Base-by-base conservation (phyloP, 2,888 invertebrate genomes). In the Lacanobia oleracea region DNA sequence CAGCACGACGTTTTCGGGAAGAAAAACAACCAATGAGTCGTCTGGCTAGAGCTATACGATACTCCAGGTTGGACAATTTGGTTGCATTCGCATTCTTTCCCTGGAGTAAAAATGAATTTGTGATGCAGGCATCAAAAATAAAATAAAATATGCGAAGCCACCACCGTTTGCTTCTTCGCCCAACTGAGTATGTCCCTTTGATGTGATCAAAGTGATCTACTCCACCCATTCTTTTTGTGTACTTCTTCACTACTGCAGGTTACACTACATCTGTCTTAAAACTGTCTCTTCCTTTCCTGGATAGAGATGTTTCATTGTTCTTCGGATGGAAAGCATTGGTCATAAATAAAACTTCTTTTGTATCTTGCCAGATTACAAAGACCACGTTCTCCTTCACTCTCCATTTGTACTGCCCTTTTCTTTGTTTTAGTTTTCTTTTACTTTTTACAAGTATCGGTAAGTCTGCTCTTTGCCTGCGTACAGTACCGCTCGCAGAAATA, bases 241-340 rank as follows among this genome's bases (percentile, higher is more conserved):
- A 88, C 67, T 85, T 72, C 73, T 82, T 77, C 40, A 86, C 68
- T 43, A 43, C 43, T 43, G 43, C 43, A 43, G 43, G 43, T 14
- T 14, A 43, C 43, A 43, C 43, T 43, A 43, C 14, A 43, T 14
- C 43, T 14, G 43, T 43, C 43, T 43, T 14, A 43, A 14, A 43
- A 43, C 43, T 14, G 14, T 43, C 14, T 43, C 5, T 43, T 43
- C 5, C 43, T 43, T 43, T 43, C 43, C 43, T 43, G 68, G 71
- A 40, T 66, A 85, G 69, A 60, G 57, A 45, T 16, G 78, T 83
- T 75, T 70, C 60, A 51, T 73, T 70, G 10, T 75, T 64, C 72
- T 83, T 85, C 51, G 85, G 85, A 77, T 88, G 85, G 69, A 87
- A 87, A 60, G 86, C 86, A 76, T 77, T 88, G 10, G 80, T 84